Base-by-base conservation (phyloP, 2,797 vertebrate genomes). In the Antrozous pallidus region DNA sequence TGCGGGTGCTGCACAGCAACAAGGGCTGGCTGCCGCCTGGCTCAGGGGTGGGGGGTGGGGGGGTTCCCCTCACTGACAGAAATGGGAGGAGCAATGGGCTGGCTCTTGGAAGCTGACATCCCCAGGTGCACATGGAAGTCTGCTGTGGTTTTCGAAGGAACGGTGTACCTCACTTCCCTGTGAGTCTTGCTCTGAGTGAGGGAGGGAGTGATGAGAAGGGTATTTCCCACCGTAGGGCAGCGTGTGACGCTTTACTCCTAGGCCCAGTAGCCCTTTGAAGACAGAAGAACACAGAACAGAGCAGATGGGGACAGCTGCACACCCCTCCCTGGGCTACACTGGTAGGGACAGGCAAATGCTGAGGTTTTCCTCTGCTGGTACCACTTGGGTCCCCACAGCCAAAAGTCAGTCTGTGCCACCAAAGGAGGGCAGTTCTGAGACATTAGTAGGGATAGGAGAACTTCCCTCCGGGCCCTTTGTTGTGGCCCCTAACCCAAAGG, bases 21-120 rank as follows among this genome's bases (percentile, higher is more conserved):
- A 13, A 22, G 26, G 47, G 89, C 28, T 45, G 31, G 14, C 3
- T 7, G 67, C 31, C 4, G 2, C 24, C 33, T 8, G 20, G 28
- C 1, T 18, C 6, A 1, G 6, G 26, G 26, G 1, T 5, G 1
- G 6, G 26, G 26, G 1, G 7, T 3, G 22, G 18, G 71, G 3
- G 69, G 31, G n/a, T n/a, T n/a, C 18, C 61, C 51, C 13, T n/a
- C 54, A n/a, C 90, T 42, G 49, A 26, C 0, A n/a, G 61, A 6
- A 7, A 49, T 1, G 2, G 67, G 45, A 2, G 4, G n/a, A 8
- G 10, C 20, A 5, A 16, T 18, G 33, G 58, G 69, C n/a, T 38
- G 69, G 81, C 20, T 33, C n/a, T 45, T 4, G 1, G 28, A 31
- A 26, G 22, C 61, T 18, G n/a, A 38, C 65, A 31, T 13, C 77